Percentiles rank a stretch among this genome's conserved stretches.
phyloP scores from a whole-genome alignment of 2,113 vertebrate species.

The Vulpes lagopus region DNA sequence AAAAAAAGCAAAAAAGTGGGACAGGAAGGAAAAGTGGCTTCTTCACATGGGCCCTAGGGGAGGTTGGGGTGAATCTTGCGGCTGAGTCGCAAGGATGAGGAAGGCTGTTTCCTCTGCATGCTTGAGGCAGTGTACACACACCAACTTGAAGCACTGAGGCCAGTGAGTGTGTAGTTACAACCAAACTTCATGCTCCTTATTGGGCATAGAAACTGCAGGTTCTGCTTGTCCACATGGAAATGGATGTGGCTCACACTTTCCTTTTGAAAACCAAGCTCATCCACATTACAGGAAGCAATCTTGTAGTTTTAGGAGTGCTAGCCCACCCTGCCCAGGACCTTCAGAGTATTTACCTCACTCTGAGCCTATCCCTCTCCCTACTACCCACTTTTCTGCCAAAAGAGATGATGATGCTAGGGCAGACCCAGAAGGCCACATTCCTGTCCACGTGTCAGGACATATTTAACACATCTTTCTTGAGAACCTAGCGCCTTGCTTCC shows the following conservation, averaged over 20 bases:
- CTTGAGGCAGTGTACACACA: accelerated
- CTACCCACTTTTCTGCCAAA: background rate
- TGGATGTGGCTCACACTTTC: background rate
- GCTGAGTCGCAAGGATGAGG: background rate
- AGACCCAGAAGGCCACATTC: background rate
- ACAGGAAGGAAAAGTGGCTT: no score
- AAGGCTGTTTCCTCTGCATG: background rate
- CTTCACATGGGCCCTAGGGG: background rate
- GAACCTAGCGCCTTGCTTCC: background rate
- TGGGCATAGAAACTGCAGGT: background rate
- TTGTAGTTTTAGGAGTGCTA: background rate
- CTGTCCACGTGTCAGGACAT: background rate
- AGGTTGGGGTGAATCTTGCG: background rate
- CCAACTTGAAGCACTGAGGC: background rate
- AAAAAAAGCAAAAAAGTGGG: background rate
- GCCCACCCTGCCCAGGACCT: background rate
- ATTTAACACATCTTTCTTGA: background rate
- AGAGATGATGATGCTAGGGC: background rate
- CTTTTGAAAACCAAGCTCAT: conserved; percentile 28
- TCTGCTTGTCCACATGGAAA: background rate
- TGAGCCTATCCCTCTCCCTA: background rate
- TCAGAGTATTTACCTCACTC: background rate
- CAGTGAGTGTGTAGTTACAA: background rate
- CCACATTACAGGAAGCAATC: background rate
- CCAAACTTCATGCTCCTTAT: background rate